A percentile compares a stretch with the other conserved stretches of the same genome.
Evolutionary conservation across 2,113 vertebrate genomes (phyloP).

Genomic region (Trochalopteron elliotii): DNA sequence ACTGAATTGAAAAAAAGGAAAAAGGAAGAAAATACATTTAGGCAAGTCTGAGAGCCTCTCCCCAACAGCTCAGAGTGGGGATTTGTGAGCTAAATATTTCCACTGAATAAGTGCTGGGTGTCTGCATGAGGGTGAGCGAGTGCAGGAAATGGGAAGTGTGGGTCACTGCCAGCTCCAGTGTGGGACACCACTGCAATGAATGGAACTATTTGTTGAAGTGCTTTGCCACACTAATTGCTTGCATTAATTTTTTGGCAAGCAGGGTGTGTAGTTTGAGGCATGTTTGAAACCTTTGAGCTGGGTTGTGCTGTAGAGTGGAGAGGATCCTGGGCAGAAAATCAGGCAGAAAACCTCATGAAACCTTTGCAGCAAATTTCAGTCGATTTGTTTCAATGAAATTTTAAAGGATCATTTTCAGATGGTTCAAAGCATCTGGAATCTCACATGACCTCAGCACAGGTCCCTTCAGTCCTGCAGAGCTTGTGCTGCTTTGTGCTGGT

Average conservation of each 20-base stretch:
- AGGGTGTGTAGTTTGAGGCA: neutral
- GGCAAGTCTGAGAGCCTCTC: neutral
- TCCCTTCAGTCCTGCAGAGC: neutral
- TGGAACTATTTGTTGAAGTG: neutral
- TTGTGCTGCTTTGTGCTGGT: neutral
- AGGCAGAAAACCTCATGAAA: neutral
- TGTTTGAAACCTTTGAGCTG: neutral
- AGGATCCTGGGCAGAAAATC: neutral
- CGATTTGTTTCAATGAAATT: neutral
- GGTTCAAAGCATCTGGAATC: neutral
- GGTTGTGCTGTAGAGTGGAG: neutral
- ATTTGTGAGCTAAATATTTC: neutral
- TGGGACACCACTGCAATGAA: neutral
- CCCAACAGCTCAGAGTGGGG: neutral
- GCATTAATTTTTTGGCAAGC: neutral
- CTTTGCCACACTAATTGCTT: neutral
- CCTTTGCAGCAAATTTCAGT: neutral
- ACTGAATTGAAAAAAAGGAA: neutral
- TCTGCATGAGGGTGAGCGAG: neutral
- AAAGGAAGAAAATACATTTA: neutral
- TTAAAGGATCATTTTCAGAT: neutral
- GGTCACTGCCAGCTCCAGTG: neutral
- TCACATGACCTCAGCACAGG: neutral
- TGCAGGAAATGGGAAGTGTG: neutral
- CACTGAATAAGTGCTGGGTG: neutral